These are phyloP conservation scores for Brachionus asplanchnoidis DNA, from an alignment of 1,140 invertebrate species.

Conservation along the genomic window DNA sequence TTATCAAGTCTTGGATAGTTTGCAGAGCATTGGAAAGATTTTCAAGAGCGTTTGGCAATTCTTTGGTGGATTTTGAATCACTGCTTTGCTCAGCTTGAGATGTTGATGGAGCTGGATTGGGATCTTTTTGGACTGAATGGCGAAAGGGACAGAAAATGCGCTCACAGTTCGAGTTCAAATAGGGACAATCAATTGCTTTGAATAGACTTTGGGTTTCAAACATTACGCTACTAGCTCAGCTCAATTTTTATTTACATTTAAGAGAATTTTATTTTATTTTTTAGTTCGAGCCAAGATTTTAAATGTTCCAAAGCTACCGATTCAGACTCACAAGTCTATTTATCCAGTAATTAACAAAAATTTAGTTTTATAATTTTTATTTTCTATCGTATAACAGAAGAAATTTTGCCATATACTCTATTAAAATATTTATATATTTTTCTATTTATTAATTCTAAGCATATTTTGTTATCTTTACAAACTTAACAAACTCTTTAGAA, in stretches of 20 bases:
- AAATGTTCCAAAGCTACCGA: not conserved
- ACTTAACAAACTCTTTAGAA: not conserved
- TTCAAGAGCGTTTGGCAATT: not conserved
- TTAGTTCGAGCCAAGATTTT: not conserved
- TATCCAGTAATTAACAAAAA: not conserved
- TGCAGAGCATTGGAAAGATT: constrained; percentile 25
- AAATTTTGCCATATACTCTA: not conserved
- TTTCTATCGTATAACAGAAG: not conserved
- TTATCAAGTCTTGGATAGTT: not conserved
- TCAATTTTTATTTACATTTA: not conserved
- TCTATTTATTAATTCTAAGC: not conserved
- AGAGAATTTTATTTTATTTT: not conserved
- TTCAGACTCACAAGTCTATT: not conserved
- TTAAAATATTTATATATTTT: not conserved
- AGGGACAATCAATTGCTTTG: constrained; percentile 3
- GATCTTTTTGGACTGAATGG: not conserved
- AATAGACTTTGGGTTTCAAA: constrained; percentile 16
- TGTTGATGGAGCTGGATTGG: not conserved
- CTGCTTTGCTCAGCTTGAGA: not conserved
- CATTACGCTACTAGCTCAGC: not conserved
- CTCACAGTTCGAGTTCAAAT: not conserved
- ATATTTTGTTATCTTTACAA: not conserved
- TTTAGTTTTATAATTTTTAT: not conserved
- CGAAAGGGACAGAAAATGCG: not conserved
- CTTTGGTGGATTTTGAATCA: not conserved